A percentile compares a stretch with the other conserved stretches of the same genome.
phyloP scores from a whole-genome alignment of 2,888 invertebrate genomes.

The Dryomyza anilis region DNA sequence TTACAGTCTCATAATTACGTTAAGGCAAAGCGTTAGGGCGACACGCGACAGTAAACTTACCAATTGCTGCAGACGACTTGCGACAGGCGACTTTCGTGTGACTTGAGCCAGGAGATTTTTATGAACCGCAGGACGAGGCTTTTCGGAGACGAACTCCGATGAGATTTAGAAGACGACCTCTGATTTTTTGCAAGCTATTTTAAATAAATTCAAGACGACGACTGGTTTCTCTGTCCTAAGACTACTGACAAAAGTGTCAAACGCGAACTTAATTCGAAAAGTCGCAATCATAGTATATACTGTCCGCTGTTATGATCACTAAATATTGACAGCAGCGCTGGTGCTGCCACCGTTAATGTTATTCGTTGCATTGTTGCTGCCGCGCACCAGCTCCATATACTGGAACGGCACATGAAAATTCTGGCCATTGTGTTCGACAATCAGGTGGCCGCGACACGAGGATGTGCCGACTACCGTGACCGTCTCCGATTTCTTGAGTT shows the following conservation, averaged over 20 bases:
- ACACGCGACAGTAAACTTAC: background rate
- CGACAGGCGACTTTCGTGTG: too few relatives aligned
- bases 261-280: too few relatives aligned
- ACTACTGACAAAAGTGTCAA: too few relatives aligned
- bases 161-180: too few relatives aligned
- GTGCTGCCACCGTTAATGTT: slow-evolving; percentile 29
- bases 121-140: too few relatives aligned
- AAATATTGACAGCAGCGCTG: slow-evolving; percentile 45
- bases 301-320: too few relatives aligned
- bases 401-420: slow-evolving; percentile 82
- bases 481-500: slow-evolving; percentile 79
- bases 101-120: too few relatives aligned
- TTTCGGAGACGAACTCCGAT: too few relatives aligned
- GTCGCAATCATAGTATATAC: too few relatives aligned
- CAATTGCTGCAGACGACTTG: background rate
- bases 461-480: slow-evolving; percentile 90
- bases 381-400: slow-evolving; percentile 71
- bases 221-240: too few relatives aligned
- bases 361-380: slow-evolving; percentile 18
- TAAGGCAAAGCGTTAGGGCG: background rate
- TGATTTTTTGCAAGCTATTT: too few relatives aligned
- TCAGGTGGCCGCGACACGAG: slow-evolving; percentile 81
- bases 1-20: slow-evolving; percentile 10
- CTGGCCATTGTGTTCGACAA: slow-evolving; percentile 79
- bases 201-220: too few relatives aligned